Base-by-base conservation (phyloP, 2,797 vertebrate genomes). In the Melanotaenia pygmaea region DNA sequence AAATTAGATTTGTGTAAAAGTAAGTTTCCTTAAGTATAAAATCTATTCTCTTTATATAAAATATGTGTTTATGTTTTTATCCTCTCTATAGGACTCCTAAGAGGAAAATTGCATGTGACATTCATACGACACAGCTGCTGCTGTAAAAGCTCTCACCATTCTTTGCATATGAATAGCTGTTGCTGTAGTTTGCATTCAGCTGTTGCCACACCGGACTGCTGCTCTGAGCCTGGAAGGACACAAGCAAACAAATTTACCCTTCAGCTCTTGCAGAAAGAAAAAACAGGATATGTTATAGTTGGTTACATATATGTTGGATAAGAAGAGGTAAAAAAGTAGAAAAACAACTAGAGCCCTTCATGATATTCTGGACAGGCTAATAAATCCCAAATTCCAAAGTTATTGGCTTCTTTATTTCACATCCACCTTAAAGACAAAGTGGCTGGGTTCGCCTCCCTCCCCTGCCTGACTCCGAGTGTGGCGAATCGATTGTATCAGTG, bases 151-250 rank as follows among this genome's bases (percentile, higher is more conserved):
- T 73, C 93, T 93, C 92, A 99, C 97, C 96, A 24, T 92, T 95
- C 68, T 95, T 92, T 37, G 92, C 76, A 66, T 96, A 93, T 64
- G 93, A 95, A 89, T 96, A 98, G 65, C 92, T 65, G 59, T 84
- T 91, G 80, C 95, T 92, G 91, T 95, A 96, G 90, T 94, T 94
- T 86, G 94, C 92, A 89, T 91, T 96, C 88, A 96, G 94, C 86
- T 95, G 95, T 63, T 95, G 94, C 97, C 97, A 99, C 84, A 94
- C 80, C 1, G 97, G 97, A 83, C 96, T 98, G 93, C 90, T 96
- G 87, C 96, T 96, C 80, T 96, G 96, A 16, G 91, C 88, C 98
- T 99, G 86, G 47, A 93, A 94, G 14, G 86, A 81, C 82, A 82
- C 51, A 18, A 80, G n/a, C 85, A 86, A 89, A 64, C 13, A 63